Base-by-base conservation (phyloP, 2,113 vertebrate species). In the Hipposideros armiger region DNA sequence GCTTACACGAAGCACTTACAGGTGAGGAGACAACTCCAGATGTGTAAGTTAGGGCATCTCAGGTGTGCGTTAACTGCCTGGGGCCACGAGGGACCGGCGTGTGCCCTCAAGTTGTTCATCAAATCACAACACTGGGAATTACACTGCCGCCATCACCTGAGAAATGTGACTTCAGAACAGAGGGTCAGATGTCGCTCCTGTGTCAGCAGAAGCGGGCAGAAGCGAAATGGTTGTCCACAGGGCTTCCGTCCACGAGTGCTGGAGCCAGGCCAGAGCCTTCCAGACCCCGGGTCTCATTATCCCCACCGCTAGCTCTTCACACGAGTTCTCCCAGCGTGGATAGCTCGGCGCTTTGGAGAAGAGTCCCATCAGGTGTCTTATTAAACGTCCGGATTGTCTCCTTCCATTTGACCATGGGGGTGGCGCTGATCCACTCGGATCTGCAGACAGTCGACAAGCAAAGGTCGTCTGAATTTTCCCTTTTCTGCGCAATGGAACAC, bases 341-440 rank as follows among this genome's bases (percentile, higher is more conserved):
- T 4, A 13, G 36, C 73, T 5, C 7, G 66, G 10, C 36, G 3
- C 60, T 5, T 45, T 5, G 28, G 58, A 77, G 84, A 92, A 47
- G 54, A 60, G 40, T 20, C 16, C 52, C 26, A 3, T 11, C 6
- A 6, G n/a, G 32, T 10, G 13, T 28, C 32, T 36, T 32, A 81
- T 17, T 62, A 28, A 67, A 9, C 36, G 22, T 20, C 56, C 50
- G 9, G 30, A 15, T 52, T 14, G 4, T 52, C 66, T 40, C 58
- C 54, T 81, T 47, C 74, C 7, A 2, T 54, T 4, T n/a, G 20
- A 6, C 66, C 85, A 11, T 36, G 47, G 47, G 1, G 17, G 2
- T 0, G 2, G 56, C 42, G 20, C 22, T 52, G 16, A 60, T 9
- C 7, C 24, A 2, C 19, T 1, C 5, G 1, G 30, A 7, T 32